Conservation (phyloP, 2,797 vertebrate species). For the Micrastur ruficollis region DNA sequence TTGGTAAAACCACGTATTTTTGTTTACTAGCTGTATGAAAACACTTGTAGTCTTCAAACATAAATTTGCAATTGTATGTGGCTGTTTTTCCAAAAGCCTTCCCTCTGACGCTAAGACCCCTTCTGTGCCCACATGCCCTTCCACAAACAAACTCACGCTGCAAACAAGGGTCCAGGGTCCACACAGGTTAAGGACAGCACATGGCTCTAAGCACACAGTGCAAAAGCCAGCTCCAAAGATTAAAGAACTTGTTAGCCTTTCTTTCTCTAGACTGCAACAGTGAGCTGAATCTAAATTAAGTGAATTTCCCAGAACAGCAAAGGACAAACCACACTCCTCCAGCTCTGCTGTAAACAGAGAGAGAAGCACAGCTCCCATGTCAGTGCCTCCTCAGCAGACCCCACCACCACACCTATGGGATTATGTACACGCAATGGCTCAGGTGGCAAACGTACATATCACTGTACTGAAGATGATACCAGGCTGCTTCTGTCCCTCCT, state of each 20-base stretch:
- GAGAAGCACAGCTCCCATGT: neutral
- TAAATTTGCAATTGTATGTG: neutral
- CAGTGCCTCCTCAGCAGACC: neutral
- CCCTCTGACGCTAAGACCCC: neutral
- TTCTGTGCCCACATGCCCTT: neutral
- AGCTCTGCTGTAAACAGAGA: neutral
- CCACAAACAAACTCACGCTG: neutral
- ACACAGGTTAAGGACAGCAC: slow-evolving; percentile 29
- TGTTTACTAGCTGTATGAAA: neutral
- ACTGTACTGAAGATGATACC: neutral
- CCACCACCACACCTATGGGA: neutral
- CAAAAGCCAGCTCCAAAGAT: neutral
- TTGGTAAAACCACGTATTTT: neutral
- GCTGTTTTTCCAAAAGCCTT: neutral
- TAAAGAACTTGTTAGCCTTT: neutral
- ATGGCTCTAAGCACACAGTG: neutral
- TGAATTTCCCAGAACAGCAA: neutral
- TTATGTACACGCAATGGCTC: rapidly evolving
- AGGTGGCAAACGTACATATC: neutral
- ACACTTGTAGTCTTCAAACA: neutral
- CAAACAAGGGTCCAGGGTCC: slow-evolving; percentile 46
- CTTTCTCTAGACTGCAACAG: neutral
- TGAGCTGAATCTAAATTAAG: neutral
- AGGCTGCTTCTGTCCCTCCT: neutral
- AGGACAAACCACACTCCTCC: neutral